Conservation (phyloP, 2,797 vertebrate species). For the Epinephelus awoara region DNA sequence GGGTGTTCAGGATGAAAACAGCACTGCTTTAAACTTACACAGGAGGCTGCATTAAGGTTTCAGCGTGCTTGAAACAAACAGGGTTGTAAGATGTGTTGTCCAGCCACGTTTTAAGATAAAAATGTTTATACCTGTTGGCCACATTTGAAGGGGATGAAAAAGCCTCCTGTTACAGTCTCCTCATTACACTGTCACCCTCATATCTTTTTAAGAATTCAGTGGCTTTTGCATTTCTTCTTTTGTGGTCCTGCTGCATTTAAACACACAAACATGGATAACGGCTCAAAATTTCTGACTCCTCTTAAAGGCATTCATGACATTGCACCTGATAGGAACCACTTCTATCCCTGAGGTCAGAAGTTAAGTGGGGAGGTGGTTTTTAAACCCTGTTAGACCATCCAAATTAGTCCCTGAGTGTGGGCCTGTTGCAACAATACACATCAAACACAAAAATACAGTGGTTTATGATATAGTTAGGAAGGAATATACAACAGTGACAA, state of each 20-base stretch:
- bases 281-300: background rate
- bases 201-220: background rate
- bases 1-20: conserved; percentile 16
- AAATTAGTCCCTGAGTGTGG: too few species aligned
- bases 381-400: background rate
- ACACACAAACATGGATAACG: conserved; percentile 3
- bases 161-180: background rate
- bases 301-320: background rate
- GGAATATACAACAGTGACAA: background rate
- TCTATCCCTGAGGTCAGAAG: background rate
- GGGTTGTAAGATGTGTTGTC: background rate
- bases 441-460: background rate
- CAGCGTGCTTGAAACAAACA: conserved; percentile 1
- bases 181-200: background rate
- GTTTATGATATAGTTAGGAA: background rate
- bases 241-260: background rate
- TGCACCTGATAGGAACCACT: background rate
- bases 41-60: background rate
- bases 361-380: background rate
- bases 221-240: background rate
- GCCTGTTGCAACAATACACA: background rate
- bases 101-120: background rate
- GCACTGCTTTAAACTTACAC: background rate
- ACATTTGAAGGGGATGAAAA: background rate
- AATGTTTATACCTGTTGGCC: background rate